Evolutionary conservation across 1,140 invertebrate genomes (phyloP).

Genomic region (Stegodyphus dumicola): DNA sequence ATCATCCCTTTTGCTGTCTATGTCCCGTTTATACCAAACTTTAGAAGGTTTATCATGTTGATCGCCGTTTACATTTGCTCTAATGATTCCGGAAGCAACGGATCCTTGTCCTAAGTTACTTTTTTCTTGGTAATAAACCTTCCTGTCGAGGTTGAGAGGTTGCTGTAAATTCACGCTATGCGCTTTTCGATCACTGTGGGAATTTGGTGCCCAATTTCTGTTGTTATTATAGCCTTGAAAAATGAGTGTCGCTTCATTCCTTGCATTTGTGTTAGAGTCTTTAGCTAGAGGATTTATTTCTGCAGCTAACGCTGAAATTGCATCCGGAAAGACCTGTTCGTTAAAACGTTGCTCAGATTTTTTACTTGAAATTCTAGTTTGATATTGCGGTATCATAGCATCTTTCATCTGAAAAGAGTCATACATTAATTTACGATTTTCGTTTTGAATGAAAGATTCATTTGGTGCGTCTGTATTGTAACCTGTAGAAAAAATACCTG

Average conservation of each 20-base stretch:
- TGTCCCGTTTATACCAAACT: constrained; percentile 15
- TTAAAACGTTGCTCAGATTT: too few relatives aligned
- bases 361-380: too few relatives aligned
- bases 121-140: not conserved
- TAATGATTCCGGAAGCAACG: not conserved
- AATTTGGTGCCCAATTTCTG: constrained; percentile 2
- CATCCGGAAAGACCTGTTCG: too few relatives aligned
- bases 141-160: not conserved
- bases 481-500: too few relatives aligned
- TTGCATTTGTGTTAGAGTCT: not conserved
- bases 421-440: too few relatives aligned
- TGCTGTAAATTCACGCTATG: not conserved
- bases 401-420: too few relatives aligned
- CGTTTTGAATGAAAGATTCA: too few relatives aligned
- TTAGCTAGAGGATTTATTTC: not conserved
- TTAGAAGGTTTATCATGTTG: not conserved
- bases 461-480: too few relatives aligned
- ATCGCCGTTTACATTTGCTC: constrained; percentile 1
- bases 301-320: not conserved
- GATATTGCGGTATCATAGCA: too few relatives aligned
- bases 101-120: not conserved
- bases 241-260: constrained; percentile 5
- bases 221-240: constrained; percentile 9
- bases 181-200: not conserved
- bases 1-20: not conserved